A percentile compares a stretch with the other conserved stretches of the same genome.
Evolutionary conservation across 2,888 invertebrate genomes (phyloP).

Genomic region (Acanthosepion esculentum): DNA sequence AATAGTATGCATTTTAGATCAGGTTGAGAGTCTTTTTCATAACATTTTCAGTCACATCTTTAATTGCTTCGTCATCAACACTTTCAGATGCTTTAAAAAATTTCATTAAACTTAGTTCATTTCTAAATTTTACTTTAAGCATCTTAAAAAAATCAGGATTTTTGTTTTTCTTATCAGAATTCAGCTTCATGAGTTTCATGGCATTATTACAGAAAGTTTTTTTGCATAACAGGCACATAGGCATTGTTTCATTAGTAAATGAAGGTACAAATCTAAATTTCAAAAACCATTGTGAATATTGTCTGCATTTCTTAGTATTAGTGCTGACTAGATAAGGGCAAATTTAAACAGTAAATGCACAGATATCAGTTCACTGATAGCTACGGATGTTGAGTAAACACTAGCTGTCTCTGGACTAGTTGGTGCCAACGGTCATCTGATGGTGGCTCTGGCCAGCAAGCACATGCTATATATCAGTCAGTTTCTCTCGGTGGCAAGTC

Average conservation of each 20-base stretch:
- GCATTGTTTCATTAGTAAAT: neutral
- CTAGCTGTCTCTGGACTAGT: conserved; percentile 4
- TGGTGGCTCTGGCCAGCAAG: neutral
- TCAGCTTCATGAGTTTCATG: neutral
- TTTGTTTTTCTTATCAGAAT: conserved; percentile 34
- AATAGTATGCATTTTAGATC: too few relatives aligned
- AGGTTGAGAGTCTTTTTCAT: too few relatives aligned
- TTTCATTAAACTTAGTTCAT: neutral
- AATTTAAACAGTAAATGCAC: neutral
- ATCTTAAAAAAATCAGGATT: conserved; percentile 39
- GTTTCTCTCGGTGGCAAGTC: too few relatives aligned
- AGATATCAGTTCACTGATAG: neutral
- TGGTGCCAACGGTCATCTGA: neutral
- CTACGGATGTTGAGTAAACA: neutral
- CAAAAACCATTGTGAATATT: neutral
- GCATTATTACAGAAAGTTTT: too few relatives aligned
- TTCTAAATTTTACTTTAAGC: conserved; percentile 13
- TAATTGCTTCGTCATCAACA: neutral
- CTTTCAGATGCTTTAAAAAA: neutral
- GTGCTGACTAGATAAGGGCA: conserved; percentile 3
- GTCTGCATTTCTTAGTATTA: neutral
- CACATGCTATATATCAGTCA: neutral
- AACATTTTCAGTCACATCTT: too few relatives aligned
- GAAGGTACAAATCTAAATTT: conserved; percentile 35
- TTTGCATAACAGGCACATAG: neutral